Conservation (phyloP, 2,797 vertebrate species). For the Urophycis tenuis region DNA sequence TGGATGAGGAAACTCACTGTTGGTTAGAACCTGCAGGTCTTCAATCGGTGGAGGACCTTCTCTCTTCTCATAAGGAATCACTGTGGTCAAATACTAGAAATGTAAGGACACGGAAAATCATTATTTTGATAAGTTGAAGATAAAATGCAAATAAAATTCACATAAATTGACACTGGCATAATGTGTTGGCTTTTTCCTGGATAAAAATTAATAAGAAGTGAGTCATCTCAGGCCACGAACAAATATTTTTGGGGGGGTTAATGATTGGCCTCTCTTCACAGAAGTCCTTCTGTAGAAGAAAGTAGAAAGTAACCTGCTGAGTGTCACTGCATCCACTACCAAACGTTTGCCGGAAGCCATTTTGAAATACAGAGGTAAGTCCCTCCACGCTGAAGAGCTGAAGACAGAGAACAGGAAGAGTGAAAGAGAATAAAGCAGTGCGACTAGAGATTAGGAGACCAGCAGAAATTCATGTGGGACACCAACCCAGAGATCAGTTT, state of each 20-base stretch:
- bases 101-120: constrained; percentile 4
- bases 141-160: neutral
- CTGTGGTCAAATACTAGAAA: constrained; percentile 89
- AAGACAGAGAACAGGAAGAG: constrained; percentile 59
- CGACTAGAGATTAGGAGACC: constrained; percentile 6
- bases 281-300: neutral
- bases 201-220: neutral
- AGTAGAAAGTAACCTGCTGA: constrained; percentile 85
- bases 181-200: neutral
- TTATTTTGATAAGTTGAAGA: neutral
- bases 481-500: neutral
- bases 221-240: neutral
- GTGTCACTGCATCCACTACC: constrained; percentile 85
- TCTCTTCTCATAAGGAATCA: constrained; percentile 96
- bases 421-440: constrained; percentile 9
- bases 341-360: constrained; percentile 96
- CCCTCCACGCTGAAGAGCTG: constrained; percentile 99
- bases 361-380: constrained; percentile 95
- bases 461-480: neutral
- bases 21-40: constrained; percentile 93
- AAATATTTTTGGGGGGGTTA: neutral
- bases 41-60: constrained; percentile 84
- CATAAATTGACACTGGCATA: neutral
- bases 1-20: constrained; percentile 73
- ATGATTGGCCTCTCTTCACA: neutral